Evolutionary conservation across 1,140 invertebrate species (phyloP).

Genomic region (Bombus confusus): DNA sequence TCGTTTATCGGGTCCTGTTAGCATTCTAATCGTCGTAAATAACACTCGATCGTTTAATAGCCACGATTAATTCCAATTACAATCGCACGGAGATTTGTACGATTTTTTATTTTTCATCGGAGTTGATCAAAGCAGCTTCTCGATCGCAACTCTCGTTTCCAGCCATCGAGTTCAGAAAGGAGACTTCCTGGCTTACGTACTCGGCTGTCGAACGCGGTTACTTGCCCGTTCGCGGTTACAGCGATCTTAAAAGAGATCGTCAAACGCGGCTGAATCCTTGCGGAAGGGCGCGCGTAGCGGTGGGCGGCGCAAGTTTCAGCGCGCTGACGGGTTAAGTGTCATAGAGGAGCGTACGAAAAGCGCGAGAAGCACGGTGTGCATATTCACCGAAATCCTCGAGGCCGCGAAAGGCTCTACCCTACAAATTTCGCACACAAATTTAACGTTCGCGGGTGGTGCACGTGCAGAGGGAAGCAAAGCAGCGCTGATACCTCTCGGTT

Average conservation of each 20-base stretch:
- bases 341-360: conserved; percentile 1
- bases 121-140: too few species aligned
- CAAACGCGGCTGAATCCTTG: background rate
- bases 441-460: background rate
- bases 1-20: too few species aligned
- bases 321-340: conserved; percentile 22
- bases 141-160: background rate
- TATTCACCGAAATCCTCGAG: conserved; percentile 10
- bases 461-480: background rate
- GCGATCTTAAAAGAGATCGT: background rate
- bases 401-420: background rate
- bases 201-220: background rate
- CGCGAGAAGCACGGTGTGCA: background rate
- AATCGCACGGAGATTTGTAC: too few species aligned
- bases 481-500: conserved; percentile 25
- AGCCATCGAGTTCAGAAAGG: background rate
- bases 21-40: too few species aligned
- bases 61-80: too few species aligned
- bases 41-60: too few species aligned
- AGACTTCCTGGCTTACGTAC: too few species aligned
- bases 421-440: background rate
- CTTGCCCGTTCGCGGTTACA: background rate
- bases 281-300: background rate
- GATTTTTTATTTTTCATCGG: too few species aligned
- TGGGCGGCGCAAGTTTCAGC: background rate